Base-by-base conservation (phyloP, 2,888 invertebrate species). In the Tachina grossa region DNA sequence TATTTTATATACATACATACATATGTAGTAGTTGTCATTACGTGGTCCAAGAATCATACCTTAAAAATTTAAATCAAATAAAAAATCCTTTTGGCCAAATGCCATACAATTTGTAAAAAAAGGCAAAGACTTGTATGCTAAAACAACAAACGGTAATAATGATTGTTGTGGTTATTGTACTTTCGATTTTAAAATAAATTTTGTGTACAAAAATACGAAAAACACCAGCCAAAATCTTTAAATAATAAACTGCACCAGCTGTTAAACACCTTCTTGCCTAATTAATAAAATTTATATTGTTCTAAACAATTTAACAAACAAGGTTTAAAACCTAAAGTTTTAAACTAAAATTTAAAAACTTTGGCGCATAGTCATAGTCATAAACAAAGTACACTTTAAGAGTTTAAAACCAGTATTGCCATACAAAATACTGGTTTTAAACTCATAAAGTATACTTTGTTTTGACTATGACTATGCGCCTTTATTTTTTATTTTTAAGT, bases 231-330 rank as follows among this genome's bases (percentile, higher is more conserved):
- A 59, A 72, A 53, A 51, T 80, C 41, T 43, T 74, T 57, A 14
- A 74, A 55, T 75, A 14, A 80, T 65, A 74, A 57, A 80, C 59
- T 22, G n/a, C 16, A 57, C 41, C 84, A 85, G 77, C 78, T 85
- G 85, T 85, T 59, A 55, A 61, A 63, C 68, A 69, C 74, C 63
- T 78, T 77, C 53, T 84, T 45, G 63, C 55, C 19, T 74, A 85
- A 81, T 81, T 81, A 81, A 45, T 39, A 53, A 71, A 59, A 81
- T 45, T 59, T 9, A 16, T 61, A 51, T 43, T 69, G n/a, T 55
- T 66, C 19, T 65, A 47, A 49, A 41, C 55, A 66, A 66, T 66
- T 55, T 66, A 66, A 43, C 51, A 66, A 31, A 19, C 51, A 43
- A 63, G 11, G 53, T 31, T 59, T n/a, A 31, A 59, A 31, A 39